Conservation (phyloP, 2,113 vertebrate species). For the Micronycteris hirsuta region DNA sequence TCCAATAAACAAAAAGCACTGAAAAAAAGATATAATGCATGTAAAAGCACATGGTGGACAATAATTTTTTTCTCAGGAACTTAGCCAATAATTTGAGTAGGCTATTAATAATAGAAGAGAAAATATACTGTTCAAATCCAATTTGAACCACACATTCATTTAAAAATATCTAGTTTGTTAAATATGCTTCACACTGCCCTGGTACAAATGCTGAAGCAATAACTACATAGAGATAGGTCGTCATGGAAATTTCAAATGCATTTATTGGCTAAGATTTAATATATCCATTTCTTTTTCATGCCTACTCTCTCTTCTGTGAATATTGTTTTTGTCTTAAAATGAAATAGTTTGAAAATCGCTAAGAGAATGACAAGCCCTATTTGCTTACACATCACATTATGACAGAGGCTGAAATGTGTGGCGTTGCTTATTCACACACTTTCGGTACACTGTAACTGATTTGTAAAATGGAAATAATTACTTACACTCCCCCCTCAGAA, state of each 20-base stretch:
- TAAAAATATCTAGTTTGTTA: neutral
- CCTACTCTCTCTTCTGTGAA: neutral
- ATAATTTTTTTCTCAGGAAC: neutral
- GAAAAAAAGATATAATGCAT: neutral
- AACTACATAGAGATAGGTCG: neutral
- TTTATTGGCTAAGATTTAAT: neutral
- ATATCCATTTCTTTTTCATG: neutral
- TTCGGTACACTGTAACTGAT: neutral
- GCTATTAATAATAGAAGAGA: neutral
- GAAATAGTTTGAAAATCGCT: neutral
- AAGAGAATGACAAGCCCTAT: neutral
- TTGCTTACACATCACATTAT: neutral
- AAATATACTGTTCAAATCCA: neutral
- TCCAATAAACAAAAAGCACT: neutral
- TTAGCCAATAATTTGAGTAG: neutral
- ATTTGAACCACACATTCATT: neutral
- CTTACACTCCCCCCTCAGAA: neutral
- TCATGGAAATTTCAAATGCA: neutral
- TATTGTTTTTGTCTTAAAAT: conserved; percentile 1
- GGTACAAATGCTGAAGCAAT: neutral
- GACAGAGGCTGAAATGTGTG: neutral
- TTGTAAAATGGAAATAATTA: conserved; percentile 30
- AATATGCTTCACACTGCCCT: neutral
- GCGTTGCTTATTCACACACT: neutral
- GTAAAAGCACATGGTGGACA: neutral